Evolutionary conservation across 92 coral and sea anemone species (phyloP).

Genomic region (Phenganax stokvisi): DNA sequence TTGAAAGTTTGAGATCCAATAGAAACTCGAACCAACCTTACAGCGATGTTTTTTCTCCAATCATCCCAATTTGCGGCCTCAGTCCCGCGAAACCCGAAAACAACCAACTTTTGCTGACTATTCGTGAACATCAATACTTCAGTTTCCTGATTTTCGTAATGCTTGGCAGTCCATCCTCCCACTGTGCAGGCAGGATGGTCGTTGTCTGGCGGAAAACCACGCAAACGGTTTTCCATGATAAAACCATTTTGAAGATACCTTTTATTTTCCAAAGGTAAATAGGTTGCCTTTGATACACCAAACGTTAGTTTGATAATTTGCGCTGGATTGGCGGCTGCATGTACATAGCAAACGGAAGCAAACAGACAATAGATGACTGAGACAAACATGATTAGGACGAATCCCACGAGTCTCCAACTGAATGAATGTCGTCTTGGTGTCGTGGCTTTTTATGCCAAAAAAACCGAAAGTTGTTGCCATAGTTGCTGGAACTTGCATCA

Average conservation of each 20-base stretch:
- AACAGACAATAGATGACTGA: too few relatives aligned
- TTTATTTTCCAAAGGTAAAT: conserved; percentile 14
- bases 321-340: background rate
- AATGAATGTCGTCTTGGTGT: too few relatives aligned
- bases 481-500: too few relatives aligned
- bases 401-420: too few relatives aligned
- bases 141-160: conserved; percentile 25
- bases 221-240: conserved; percentile 14
- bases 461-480: too few relatives aligned
- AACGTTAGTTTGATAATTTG: conserved; percentile 7
- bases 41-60: conserved; percentile 23
- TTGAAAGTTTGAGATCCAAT: conserved; percentile 1
- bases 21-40: background rate
- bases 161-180: conserved; percentile 26
- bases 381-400: too few relatives aligned
- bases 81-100: conserved; percentile 32
- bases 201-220: background rate
- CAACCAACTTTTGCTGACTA: conserved; percentile 25
- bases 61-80: conserved; percentile 1
- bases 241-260: conserved; percentile 24
- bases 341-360: too few relatives aligned
- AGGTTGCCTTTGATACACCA: conserved; percentile 31
- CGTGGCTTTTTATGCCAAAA: too few relatives aligned
- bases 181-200: conserved; percentile 11
- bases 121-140: conserved; percentile 25